A percentile compares a stretch with the other conserved stretches of the same genome.
These are phyloP conservation scores for Meles meles DNA, from an alignment of 2,113 vertebrate genomes.

Conservation along the genomic window DNA sequence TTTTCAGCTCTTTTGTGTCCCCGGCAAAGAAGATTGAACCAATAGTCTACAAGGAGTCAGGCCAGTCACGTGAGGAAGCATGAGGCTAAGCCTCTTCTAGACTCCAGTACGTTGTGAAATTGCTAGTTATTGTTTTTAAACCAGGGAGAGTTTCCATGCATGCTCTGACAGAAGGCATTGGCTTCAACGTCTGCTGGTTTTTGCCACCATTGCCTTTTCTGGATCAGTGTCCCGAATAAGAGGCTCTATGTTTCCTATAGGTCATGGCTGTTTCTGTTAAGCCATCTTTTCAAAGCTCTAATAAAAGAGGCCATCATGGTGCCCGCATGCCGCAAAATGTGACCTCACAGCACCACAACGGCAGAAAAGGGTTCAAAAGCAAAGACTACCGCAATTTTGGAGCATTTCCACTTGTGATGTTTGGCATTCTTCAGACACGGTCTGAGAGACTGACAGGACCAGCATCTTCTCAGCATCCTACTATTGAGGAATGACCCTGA, in stretches of 20 bases:
- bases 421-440: background rate
- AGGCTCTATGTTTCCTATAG: background rate
- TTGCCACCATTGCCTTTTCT: background rate
- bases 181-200: background rate
- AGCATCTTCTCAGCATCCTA: background rate
- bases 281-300: background rate
- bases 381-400: background rate
- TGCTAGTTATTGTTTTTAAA: background rate
- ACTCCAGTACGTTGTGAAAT: background rate
- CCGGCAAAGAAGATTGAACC: background rate
- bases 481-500: background rate
- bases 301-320: background rate
- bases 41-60: background rate
- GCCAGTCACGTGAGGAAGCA: background rate
- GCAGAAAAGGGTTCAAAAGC: background rate
- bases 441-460: accelerated
- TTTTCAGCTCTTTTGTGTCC: background rate
- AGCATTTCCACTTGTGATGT: no score
- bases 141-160: background rate
- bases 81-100: background rate
- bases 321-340: background rate
- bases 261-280: background rate
- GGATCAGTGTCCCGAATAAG: background rate
- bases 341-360: background rate
- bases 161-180: background rate